Percentiles rank a stretch among this genome's conserved stretches.
Evolutionary conservation across 2,797 vertebrate species (phyloP).

Genomic region (Phalloptychus januarius): DNA sequence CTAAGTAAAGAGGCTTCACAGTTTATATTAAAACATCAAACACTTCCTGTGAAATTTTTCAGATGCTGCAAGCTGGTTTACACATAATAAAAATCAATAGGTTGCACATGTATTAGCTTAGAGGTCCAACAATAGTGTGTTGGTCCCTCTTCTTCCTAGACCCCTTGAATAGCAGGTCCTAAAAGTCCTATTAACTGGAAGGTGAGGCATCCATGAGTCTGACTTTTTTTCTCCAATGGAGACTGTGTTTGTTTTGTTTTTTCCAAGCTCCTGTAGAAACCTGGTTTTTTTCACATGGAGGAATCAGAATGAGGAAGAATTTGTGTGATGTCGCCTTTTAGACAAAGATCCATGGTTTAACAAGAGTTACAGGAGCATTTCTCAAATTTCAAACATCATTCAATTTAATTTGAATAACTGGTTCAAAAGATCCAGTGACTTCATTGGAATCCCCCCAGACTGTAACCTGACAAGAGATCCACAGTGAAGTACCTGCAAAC

Average conservation of each 20-base stretch:
- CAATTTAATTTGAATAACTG: neutral
- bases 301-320: neutral
- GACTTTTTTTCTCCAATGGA: neutral
- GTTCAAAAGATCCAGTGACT: neutral
- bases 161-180: neutral
- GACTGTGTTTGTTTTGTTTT: neutral
- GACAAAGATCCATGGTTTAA: neutral
- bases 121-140: neutral
- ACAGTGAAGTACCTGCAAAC: neutral
- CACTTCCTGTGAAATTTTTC: neutral
- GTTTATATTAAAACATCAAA: slow-evolving; percentile 12
- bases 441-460: neutral
- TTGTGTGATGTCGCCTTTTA: slow-evolving; percentile 8
- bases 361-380: neutral
- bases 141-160: neutral
- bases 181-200: neutral
- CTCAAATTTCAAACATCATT: neutral
- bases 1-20: slow-evolving; percentile 10
- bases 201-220: neutral
- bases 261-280: neutral
- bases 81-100: slow-evolving; percentile 1
- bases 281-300: neutral
- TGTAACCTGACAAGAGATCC: neutral
- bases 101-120: neutral
- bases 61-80: neutral